phyloP scores from a whole-genome alignment of 2,888 invertebrate genomes.

The Hypselothyrea guttata region DNA sequence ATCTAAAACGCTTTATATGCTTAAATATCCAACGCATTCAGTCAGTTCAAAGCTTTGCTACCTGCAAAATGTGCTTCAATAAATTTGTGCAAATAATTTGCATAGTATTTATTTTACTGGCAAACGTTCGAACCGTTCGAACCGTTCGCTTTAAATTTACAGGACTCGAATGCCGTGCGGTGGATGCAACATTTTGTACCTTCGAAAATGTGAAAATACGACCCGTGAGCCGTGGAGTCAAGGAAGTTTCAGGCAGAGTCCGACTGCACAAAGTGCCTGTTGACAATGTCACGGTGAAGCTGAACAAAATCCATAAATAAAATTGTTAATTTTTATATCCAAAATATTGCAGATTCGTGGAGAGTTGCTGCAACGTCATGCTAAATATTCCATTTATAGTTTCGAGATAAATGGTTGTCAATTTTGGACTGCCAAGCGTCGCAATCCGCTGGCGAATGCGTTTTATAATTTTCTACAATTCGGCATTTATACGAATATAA shows the following conservation, averaged over 20 bases:
- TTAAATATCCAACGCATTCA: no score
- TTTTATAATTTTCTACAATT: slow-evolving; percentile 20
- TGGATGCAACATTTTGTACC: slow-evolving; percentile 6
- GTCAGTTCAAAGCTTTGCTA: no score
- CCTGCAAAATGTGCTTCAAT: background rate
- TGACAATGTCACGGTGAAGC: slow-evolving; percentile 29
- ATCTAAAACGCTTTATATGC: no score
- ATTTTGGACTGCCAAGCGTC: slow-evolving; percentile 20
- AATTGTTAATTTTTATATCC: background rate
- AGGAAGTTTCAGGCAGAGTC: slow-evolving; percentile 7
- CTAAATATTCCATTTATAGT: background rate
- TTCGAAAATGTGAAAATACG: slow-evolving; percentile 24
- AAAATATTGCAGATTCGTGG: slow-evolving; percentile 7
- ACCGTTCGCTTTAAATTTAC: background rate
- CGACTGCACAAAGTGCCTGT: slow-evolving; percentile 28
- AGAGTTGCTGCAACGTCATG: slow-evolving; percentile 10
- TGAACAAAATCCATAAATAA: background rate
- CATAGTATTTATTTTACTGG: background rate
- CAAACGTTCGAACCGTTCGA: background rate
- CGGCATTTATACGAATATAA: slow-evolving; percentile 25
- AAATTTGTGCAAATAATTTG: background rate
- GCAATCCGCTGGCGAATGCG: slow-evolving; percentile 30
- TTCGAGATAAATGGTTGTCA: slow-evolving; percentile 34
- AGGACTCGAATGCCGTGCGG: slow-evolving; percentile 11
- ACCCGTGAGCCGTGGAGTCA: slow-evolving; percentile 10